Evolutionary conservation across 2,113 vertebrate species (phyloP).

Genomic region (Phalacrocorax brasilianus): DNA sequence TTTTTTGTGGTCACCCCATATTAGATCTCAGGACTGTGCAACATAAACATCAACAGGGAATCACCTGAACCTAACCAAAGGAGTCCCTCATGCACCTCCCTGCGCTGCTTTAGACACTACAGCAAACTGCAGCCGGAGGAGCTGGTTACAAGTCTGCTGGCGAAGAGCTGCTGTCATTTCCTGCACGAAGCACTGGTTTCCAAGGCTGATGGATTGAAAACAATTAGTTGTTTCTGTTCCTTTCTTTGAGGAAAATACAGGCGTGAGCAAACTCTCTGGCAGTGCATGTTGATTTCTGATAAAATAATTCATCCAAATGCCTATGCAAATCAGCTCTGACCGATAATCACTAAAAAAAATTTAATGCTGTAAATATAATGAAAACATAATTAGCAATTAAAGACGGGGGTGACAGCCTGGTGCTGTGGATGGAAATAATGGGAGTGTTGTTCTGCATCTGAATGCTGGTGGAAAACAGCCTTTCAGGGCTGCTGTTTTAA

Average conservation of each 20-base stretch:
- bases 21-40: not conserved
- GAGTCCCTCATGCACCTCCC: not conserved
- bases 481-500: not conserved
- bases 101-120: no score
- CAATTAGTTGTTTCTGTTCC: not conserved
- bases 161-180: not conserved
- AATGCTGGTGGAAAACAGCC: not conserved
- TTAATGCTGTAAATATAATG: constrained; percentile 24
- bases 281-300: not conserved
- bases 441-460: not conserved
- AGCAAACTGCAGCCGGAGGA: not conserved
- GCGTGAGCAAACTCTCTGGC: not conserved
- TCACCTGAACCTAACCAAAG: no score
- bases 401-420: constrained; percentile 6
- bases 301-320: not conserved
- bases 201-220: not conserved
- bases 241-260: not conserved
- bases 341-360: not conserved
- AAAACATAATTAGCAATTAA: constrained; percentile 41
- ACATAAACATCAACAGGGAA: not conserved
- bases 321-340: not conserved
- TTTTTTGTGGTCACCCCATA: not conserved
- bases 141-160: not conserved
- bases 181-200: not conserved
- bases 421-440: not conserved